phyloP scores from a whole-genome alignment of 1,140 invertebrate genomes.

The Diprion similis region DNA sequence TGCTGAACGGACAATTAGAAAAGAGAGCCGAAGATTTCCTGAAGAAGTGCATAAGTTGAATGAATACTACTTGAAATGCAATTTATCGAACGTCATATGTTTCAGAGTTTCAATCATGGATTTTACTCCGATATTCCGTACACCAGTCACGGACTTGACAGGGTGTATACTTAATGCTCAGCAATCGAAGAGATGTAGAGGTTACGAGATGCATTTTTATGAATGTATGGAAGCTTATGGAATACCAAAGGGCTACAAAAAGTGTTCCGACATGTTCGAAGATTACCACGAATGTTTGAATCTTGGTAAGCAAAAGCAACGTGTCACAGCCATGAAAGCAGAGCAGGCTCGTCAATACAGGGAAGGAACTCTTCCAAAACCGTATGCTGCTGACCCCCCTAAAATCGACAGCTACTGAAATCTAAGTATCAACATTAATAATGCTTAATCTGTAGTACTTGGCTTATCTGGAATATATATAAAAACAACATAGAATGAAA shows the following conservation, averaged over 20 bases:
- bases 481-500: neutral
- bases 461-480: neutral
- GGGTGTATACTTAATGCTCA: slow-evolving; percentile 69
- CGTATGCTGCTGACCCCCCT: slow-evolving; percentile 55
- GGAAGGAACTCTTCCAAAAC: slow-evolving; percentile 58
- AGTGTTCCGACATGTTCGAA: slow-evolving; percentile 67
- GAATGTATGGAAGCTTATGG: slow-evolving; percentile 81
- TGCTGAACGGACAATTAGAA: too few species aligned
- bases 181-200: slow-evolving; percentile 65
- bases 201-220: slow-evolving; percentile 71
- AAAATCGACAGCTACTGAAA: slow-evolving; percentile 58
- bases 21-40: too few species aligned
- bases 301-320: slow-evolving; percentile 64
- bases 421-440: neutral
- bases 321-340: slow-evolving; percentile 55
- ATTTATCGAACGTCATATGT: neutral
- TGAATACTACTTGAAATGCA: too few species aligned
- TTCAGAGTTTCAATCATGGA: slow-evolving; percentile 45
- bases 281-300: slow-evolving; percentile 74
- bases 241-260: slow-evolving; percentile 59
- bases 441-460: neutral
- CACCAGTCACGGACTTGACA: slow-evolving; percentile 73
- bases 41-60: too few species aligned
- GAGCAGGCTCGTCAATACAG: slow-evolving; percentile 65
- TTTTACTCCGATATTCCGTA: slow-evolving; percentile 67